Base-by-base conservation (phyloP, 23 tunicate species). In the Ascidia mentula region DNA sequence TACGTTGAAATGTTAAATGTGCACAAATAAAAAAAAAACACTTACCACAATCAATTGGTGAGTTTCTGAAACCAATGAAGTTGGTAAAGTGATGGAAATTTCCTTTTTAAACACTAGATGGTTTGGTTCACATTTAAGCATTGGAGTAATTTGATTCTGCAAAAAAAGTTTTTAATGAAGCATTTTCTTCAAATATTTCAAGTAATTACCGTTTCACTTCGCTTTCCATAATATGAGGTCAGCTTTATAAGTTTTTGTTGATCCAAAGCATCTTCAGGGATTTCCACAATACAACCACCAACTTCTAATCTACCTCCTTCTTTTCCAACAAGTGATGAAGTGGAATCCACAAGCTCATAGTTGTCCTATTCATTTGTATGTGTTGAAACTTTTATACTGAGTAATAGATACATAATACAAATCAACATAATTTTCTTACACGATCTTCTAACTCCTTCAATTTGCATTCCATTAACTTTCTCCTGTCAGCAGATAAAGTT, bases 1-100 rank as follows among this genome's bases (percentile, higher is more conserved):
- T n/a, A n/a, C n/a, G n/a, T n/a, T n/a, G n/a, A n/a, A n/a, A n/a
- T n/a, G n/a, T n/a, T n/a, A n/a, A n/a, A n/a, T n/a, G n/a, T n/a
- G n/a, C n/a, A n/a, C n/a, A n/a, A n/a, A n/a, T n/a, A n/a, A n/a
- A n/a, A n/a, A n/a, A n/a, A n/a, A n/a, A 28, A 20, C 12, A 53
- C 65, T 53, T 53, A 53, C 65, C 65, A 53, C 65, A 53, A 53
- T 53, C 65, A 20, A 28, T 53, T 53, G 65, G 28, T 28, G 65
- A 53, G 4, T 53, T 9, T 53, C 65, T 3, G 65, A 53, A 53
- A 53, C 24, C 28, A 20, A 53, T 3, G 28, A 53, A 1, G 65
- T 53, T 53, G 65, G 65, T 53, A 53, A 53, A 53, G 65, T 53
- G 7, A 53, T 53, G 65, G 7, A 5, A 53, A 53, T 53, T 20